Evolutionary conservation across 2,113 vertebrate genomes (phyloP).

Genomic region (Micromys minutus): DNA sequence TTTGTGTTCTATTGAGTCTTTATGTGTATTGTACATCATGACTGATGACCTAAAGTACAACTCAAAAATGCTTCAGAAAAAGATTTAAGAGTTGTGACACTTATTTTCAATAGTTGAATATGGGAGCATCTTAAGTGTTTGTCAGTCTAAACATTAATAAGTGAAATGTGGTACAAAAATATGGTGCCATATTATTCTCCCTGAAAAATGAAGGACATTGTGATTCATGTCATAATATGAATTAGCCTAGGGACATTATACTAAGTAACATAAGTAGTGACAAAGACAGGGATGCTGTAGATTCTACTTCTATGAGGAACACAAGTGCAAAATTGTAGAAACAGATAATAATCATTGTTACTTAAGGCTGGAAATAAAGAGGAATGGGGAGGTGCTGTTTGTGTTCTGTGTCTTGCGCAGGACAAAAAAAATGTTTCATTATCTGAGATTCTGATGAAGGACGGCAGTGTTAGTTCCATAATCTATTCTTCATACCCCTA

Average conservation of each 20-base stretch:
- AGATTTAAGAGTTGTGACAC: not conserved
- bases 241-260: not conserved
- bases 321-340: not conserved
- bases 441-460: not conserved
- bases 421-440: not conserved
- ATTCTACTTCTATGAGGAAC: not conserved
- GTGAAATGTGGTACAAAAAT: not conserved
- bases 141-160: not conserved
- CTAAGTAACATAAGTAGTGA: not conserved
- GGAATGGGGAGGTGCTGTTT: not conserved
- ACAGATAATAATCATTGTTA: not conserved
- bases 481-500: too few species aligned
- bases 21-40: not conserved
- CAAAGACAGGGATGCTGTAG: not conserved
- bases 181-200: not conserved
- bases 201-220: not conserved
- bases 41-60: not conserved
- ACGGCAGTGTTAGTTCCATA: not conserved
- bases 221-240: not conserved
- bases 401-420: not conserved
- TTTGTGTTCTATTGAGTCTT: not conserved
- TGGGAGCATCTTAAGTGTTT: not conserved
- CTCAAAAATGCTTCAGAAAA: not conserved
- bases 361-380: not conserved
- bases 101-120: slow-evolving; percentile 3